Conservation (phyloP, 1,140 invertebrate species). For the Melanaphis sacchari region DNA sequence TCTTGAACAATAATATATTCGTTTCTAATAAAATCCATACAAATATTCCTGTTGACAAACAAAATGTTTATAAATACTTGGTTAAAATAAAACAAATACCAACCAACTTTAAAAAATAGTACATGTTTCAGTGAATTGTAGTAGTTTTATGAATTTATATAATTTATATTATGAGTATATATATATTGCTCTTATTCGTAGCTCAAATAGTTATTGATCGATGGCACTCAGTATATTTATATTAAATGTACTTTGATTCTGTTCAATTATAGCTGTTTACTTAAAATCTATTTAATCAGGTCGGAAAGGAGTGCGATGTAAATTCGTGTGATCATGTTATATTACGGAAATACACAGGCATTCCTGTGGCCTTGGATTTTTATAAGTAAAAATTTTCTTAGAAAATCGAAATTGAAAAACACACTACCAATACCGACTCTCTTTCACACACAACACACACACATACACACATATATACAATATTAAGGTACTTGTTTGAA, state of each 20-base stretch:
- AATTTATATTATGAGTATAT: background rate
- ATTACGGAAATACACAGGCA: background rate
- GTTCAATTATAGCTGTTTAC: background rate
- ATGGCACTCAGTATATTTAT: background rate
- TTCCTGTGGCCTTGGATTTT: background rate
- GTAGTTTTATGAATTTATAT: too few species aligned
- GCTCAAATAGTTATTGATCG: background rate
- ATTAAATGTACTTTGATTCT: background rate
- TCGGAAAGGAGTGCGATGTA: background rate
- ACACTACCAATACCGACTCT: background rate
- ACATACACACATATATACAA: background rate
- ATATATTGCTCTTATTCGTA: background rate
- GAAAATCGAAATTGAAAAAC: background rate
- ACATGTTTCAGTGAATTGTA: background rate
- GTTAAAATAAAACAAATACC: background rate
- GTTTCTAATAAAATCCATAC: background rate
- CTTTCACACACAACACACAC: background rate
- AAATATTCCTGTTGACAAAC: background rate
- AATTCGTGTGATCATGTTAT: background rate
- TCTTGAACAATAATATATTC: background rate
- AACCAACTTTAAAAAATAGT: background rate
- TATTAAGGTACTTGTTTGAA: background rate
- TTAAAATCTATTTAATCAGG: background rate
- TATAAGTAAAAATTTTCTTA: background rate
- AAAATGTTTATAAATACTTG: background rate